Evolutionary conservation across 2,797 vertebrate genomes (phyloP).

Genomic region (Botia kubotai): DNA sequence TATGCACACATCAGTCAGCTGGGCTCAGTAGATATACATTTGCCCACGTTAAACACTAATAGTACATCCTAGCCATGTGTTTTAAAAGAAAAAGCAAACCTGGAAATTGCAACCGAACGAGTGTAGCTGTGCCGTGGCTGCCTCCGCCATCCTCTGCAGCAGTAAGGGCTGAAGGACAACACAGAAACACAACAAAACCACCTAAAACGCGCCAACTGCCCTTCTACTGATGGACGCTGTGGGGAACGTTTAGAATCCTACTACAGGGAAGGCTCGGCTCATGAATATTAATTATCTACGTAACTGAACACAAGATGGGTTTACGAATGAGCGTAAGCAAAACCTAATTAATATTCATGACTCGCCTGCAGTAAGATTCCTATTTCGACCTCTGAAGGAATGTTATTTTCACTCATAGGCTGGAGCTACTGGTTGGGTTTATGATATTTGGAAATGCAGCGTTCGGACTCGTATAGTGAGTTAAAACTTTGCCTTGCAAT

Average conservation of each 20-base stretch:
- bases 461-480: too few species aligned
- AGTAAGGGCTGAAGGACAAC: constrained; percentile 1
- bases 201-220: constrained; percentile 13
- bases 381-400: not conserved
- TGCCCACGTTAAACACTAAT: not conserved
- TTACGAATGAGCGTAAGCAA: not conserved
- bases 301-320: not conserved
- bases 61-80: not conserved
- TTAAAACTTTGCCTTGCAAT: too few species aligned
- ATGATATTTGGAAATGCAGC: too few species aligned
- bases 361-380: not conserved
- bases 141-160: constrained; percentile 55
- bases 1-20: not conserved
- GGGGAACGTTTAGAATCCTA: constrained; percentile 7
- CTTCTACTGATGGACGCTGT: constrained; percentile 5
- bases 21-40: not conserved
- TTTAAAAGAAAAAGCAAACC: constrained; percentile 55
- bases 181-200: constrained; percentile 4
- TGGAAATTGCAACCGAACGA: constrained; percentile 62
- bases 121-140: constrained; percentile 61
- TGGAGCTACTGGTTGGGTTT: too few species aligned
- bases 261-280: not conserved
- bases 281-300: not conserved
- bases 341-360: constrained; percentile 9
- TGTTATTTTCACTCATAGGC: not conserved